Conservation (phyloP, 1,140 invertebrate genomes). For the Lordiphosa mommai region DNA sequence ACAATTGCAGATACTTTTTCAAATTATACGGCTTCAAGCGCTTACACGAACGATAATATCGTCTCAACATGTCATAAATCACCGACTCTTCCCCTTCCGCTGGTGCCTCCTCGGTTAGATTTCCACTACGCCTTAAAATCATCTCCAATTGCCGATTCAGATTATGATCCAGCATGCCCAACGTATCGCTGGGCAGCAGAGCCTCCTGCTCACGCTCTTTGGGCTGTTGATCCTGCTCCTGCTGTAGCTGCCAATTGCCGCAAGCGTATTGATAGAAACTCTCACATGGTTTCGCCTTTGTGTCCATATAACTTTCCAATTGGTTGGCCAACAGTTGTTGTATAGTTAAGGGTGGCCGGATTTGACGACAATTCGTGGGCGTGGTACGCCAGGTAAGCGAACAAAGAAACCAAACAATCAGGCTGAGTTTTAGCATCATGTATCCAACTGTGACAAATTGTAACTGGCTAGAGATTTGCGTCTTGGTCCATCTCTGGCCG, state of each 20-base stretch:
- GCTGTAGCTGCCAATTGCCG: conserved; percentile 68
- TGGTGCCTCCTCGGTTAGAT: conserved; percentile 31
- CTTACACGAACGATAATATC: conserved; percentile 69
- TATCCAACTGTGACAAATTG: conserved; percentile 29
- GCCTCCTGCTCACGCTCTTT: conserved; percentile 28
- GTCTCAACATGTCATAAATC: conserved; percentile 46
- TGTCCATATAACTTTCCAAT: conserved; percentile 71
- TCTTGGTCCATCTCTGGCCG: background rate
- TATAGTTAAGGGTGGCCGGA: conserved; percentile 37
- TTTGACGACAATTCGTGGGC: conserved; percentile 67
- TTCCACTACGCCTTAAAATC: conserved; percentile 31
- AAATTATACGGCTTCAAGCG: conserved; percentile 72
- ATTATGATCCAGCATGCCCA: conserved; percentile 49
- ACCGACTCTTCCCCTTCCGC: background rate
- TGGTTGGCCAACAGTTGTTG: conserved; percentile 63
- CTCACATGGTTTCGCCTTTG: conserved; percentile 57
- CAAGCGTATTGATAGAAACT: conserved; percentile 78
- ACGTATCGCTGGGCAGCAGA: conserved; percentile 52
- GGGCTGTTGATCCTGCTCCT: conserved; percentile 43
- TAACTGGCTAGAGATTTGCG: conserved; percentile 16
- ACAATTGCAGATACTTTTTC: conserved; percentile 65
- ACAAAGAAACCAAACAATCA: conserved; percentile 57
- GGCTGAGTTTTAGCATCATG: conserved; percentile 67
- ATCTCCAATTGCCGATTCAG: conserved; percentile 59
- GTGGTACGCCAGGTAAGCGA: conserved; percentile 71